Evolutionary conservation across 2,888 invertebrate genomes (phyloP).

Genomic region (Osedax frankpressi): DNA sequence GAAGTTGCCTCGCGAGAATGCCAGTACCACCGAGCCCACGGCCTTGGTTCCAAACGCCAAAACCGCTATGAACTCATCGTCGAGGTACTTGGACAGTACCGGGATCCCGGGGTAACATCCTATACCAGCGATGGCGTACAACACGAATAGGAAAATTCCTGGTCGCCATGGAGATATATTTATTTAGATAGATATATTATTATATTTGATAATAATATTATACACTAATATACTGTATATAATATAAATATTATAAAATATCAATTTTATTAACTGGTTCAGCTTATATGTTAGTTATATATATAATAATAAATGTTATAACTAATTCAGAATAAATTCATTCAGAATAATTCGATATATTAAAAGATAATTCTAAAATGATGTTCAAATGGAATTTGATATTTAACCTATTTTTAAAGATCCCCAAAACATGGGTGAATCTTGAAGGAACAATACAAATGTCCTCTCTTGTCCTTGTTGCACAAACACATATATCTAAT

Average conservation of each 20-base stretch:
- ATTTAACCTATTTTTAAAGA: constrained; percentile 26
- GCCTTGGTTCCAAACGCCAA: constrained; percentile 40
- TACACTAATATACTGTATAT: no score
- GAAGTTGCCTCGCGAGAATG: constrained; percentile 36
- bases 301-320: no score
- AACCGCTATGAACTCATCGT: constrained; percentile 32
- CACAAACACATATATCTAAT: constrained; percentile 39
- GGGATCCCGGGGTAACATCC: constrained; percentile 29
- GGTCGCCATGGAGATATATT: no score
- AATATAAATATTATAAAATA: no score
- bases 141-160: constrained; percentile 25
- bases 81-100: constrained; percentile 23
- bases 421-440: constrained; percentile 26
- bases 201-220: no score
- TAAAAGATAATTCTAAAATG: no score
- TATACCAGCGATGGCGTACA: constrained; percentile 25
- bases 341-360: no score
- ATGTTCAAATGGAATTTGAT: no score
- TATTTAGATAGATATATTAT: no score
- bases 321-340: no score
- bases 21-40: constrained; percentile 41
- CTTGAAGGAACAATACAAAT: constrained; percentile 36
- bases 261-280: no score
- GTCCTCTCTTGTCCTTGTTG: constrained; percentile 43
- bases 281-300: no score